Base-by-base conservation (phyloP, 2,888 invertebrate genomes). In the Gnatocerus cornutus region DNA sequence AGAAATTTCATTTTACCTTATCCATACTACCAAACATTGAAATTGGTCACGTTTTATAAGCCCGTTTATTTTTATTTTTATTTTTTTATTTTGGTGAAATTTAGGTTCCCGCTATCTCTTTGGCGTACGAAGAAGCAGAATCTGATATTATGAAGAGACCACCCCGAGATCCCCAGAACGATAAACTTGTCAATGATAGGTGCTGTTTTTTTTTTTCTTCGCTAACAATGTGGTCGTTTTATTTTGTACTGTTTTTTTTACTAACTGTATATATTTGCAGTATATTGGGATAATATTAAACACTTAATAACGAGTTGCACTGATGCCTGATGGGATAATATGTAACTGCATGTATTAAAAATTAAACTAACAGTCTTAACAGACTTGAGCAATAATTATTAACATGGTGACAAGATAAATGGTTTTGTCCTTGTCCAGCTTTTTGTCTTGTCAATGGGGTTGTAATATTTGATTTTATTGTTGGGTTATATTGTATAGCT, bases 111-210 rank as follows among this genome's bases (percentile, higher is more conserved):
- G 96, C 96, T 80, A 96, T 96, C 86, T 95, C 96, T 78, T 89
- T 96, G 86, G 95, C 96, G 80, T 96, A 96, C 87, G 96, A 96
- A 87, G 89, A 90, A 83, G 93, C 95, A 71, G 96, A 96, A 87
- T 91, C 93, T 76, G 96, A 96, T 89, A 96, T 96, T 85, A 96
- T 96, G 96, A 95, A 95, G 90, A 90, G 95, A 82, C 92, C 92
- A 80, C 96, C 96, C 81, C 90, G 96, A 87, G 93, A 96, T 86
- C 95, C 96, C 78, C 89, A 89, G 87, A 90, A 90, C 84, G 96
- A 96, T 90, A 95, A 95, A 89, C 92, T 96, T 85, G 96, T 97
- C 86, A 96, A 96, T 87, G 93, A 92, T 91, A 95, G 96, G 94
- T 95, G 90, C 81, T 75, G 79, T 81, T 78, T 71, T 73, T 50